Conservation (phyloP, 2,113 vertebrate species). For the Fregata magnificens region DNA sequence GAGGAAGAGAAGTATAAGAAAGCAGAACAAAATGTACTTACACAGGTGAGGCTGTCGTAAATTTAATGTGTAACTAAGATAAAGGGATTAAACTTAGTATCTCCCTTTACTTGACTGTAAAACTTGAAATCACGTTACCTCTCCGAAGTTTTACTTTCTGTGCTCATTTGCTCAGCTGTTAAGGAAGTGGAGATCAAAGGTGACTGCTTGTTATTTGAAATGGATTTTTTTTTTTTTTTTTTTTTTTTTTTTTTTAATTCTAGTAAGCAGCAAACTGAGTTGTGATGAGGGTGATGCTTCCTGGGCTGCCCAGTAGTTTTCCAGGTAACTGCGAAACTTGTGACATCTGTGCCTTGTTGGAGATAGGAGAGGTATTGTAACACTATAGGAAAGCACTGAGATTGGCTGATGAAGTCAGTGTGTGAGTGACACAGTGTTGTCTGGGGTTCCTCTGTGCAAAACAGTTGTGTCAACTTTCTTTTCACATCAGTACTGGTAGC, state of each 20-base stretch:
- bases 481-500: neutral
- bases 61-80: neutral
- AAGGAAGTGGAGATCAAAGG: neutral
- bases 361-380: neutral
- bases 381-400: neutral
- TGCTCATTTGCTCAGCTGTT: neutral
- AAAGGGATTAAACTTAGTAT: neutral
- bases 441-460: neutral
- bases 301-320: neutral
- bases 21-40: neutral
- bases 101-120: neutral
- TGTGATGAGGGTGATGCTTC: neutral
- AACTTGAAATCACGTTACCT: neutral
- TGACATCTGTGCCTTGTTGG: neutral
- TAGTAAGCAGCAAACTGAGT: neutral
- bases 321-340: neutral
- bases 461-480: accelerated
- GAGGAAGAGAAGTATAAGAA: neutral
- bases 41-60: neutral
- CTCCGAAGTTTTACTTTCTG: neutral
- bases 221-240: neutral
- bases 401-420: neutral
- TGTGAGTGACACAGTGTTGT: neutral
- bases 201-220: neutral
- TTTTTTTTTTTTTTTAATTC: neutral